phyloP scores from a whole-genome alignment of 2,888 invertebrate species.

The Drosophila atroscutellata region DNA sequence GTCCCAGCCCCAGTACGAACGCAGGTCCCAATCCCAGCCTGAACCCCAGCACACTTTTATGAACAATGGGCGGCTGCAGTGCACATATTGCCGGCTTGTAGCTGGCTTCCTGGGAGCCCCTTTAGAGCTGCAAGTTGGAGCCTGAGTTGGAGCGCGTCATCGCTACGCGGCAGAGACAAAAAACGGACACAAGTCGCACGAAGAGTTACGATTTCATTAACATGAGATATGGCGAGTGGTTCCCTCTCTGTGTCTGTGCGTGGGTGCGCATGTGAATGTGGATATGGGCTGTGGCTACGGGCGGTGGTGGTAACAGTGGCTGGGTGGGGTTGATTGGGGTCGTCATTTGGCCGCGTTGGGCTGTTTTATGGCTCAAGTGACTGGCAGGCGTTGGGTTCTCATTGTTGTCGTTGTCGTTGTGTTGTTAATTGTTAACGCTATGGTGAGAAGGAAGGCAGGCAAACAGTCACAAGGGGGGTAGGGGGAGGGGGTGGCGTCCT shows the following conservation, averaged over 20 bases:
- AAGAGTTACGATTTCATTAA: conserved; percentile 82
- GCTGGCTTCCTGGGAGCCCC: background rate
- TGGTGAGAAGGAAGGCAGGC: conserved; percentile 10
- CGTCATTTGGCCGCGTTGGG: conserved; percentile 46
- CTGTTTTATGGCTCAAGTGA: conserved; percentile 75
- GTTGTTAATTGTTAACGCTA: conserved; percentile 72
- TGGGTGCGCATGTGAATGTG: background rate
- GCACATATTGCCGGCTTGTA: conserved; percentile 20
- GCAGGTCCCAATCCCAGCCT: background rate
- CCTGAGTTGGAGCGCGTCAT: conserved; percentile 43
- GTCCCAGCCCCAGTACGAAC: too few relatives aligned
- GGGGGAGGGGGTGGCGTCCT: background rate
- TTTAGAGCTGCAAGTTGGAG: conserved; percentile 16
- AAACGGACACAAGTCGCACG: conserved; percentile 72
- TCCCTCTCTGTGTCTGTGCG: conserved; percentile 16
- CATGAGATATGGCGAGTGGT: conserved; percentile 79
- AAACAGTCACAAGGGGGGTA: background rate
- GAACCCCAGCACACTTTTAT: conserved; percentile 20
- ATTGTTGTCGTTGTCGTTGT: conserved; percentile 64
- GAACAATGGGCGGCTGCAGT: conserved; percentile 35
- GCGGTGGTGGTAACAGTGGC: background rate
- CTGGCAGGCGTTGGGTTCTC: conserved; percentile 45
- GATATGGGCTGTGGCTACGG: background rate
- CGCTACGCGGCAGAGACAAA: conserved; percentile 38
- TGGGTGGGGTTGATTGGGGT: conserved; percentile 57